Evolutionary conservation across 2,113 vertebrate species (phyloP), one percentile per base, ranked within the genome.

Genomic region (Porphyrio hochstetteri): DNA sequence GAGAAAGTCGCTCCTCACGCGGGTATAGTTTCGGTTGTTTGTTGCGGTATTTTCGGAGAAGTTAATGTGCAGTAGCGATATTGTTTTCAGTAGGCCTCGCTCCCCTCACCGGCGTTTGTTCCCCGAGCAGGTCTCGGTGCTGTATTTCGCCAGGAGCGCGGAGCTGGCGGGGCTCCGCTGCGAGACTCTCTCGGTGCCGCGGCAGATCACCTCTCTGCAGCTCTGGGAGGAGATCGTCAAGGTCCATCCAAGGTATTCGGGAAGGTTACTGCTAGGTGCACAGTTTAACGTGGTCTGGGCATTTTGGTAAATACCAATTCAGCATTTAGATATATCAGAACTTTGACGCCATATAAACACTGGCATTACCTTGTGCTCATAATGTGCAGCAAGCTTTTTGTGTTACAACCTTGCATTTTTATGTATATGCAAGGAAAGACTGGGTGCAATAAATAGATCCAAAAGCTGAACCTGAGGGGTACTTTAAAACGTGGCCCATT

Each of bases 71-170:
- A 6, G 35, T 7, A 53, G 78, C 33, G 28, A 13, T 7, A 10
- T 21, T 10, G 33, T 16, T 8, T 3, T 1, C 25, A 23, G 48
- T 18, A 52, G 86, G 83, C 71, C 57, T 12, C n/a, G 40, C 36
- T 15, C 2, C 18, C 9, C 64, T 81, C 50, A 91, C 1, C 1
- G 17, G 65, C 16, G 6, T 48, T 8, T 63, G 35, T 63, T 83
- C 16, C 68, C 56, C 13, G 33, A 0, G 52, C 93, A 98, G 98
- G 97, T 98, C 7, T 81, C 95, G 40, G 98, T 99, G 94, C 78
- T 99, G 95, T 99, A 99, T 94, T 99, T 99, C 81, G 99, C 99
- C 50, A 97, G 98, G 97, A 99, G 99, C 90, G 98, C 98, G 6
- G 99, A 99, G 94, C 97, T 99, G 93, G 93, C 98, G 1, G 99